Evolutionary conservation across 2,113 vertebrate genomes (phyloP).

Genomic region (Prochilodus magdalenae): DNA sequence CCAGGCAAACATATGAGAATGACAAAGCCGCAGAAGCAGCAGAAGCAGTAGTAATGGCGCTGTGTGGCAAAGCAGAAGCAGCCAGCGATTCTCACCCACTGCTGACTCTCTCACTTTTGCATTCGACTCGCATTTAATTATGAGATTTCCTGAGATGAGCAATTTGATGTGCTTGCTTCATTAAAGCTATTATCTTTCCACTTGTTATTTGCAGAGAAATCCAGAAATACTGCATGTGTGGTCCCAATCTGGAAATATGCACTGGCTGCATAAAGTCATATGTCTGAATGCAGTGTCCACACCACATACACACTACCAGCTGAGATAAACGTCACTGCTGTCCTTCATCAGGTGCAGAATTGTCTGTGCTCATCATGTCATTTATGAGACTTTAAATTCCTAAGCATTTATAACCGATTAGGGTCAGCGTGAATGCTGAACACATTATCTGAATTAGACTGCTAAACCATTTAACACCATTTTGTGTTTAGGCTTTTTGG

Average conservation of each 20-base stretch:
- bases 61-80: conserved; percentile 31
- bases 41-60: conserved; percentile 11
- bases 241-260: neutral
- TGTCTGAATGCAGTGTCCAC: neutral
- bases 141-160: conserved; percentile 30
- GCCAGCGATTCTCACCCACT: conserved; percentile 29
- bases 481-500: too few species aligned
- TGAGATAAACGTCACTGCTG: conserved; percentile 27
- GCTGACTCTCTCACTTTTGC: conserved; percentile 42
- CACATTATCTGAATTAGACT: too few species aligned
- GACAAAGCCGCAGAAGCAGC: conserved; percentile 71
- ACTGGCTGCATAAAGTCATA: conserved; percentile 10
- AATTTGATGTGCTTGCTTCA: conserved; percentile 22
- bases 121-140: conserved; percentile 39
- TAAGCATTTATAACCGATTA: neutral
- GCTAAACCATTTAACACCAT: too few species aligned
- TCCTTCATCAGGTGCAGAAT: neutral
- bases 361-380: neutral
- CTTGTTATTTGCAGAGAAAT: conserved; percentile 27
- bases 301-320: neutral
- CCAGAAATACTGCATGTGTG: conserved; percentile 3
- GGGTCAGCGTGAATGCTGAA: too few species aligned
- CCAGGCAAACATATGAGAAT: conserved; percentile 79
- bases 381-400: neutral
- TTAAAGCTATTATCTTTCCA: neutral